phyloP scores from a whole-genome alignment of 2,797 vertebrate genomes.

The Amniataba percoides region DNA sequence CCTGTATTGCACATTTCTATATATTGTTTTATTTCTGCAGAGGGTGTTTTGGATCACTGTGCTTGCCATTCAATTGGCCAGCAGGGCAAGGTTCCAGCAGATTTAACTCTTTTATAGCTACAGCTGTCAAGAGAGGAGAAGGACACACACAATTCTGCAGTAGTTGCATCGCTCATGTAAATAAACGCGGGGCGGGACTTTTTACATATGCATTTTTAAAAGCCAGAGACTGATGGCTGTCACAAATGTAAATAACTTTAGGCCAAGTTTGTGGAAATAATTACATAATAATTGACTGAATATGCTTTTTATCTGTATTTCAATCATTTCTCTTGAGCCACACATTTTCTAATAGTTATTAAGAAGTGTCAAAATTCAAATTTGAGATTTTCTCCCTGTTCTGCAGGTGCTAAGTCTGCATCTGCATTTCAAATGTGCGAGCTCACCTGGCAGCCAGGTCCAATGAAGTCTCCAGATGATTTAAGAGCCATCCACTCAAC shows the following conservation, averaged over 20 bases:
- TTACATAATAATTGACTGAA: conserved; percentile 22
- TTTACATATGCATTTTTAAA: conserved; percentile 31
- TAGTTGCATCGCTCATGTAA: conserved; percentile 35
- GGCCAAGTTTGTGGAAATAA: conserved; percentile 14
- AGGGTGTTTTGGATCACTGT: conserved; percentile 84
- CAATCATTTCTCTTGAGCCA: background rate
- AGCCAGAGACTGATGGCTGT: conserved; percentile 11
- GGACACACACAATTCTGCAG: conserved; percentile 65
- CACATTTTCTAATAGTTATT: conserved; percentile 2
- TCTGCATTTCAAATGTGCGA: conserved; percentile 40
- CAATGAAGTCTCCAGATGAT: conserved; percentile 56
- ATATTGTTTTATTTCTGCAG: conserved; percentile 87
- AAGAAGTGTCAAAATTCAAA: background rate
- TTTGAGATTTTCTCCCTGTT: background rate
- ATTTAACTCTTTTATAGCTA: conserved; percentile 79
- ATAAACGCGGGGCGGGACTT: conserved; percentile 37
- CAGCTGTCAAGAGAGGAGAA: conserved; percentile 68
- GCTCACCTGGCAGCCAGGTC: conserved; percentile 56
- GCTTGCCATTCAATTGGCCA: conserved; percentile 77
- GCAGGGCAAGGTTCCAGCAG: conserved; percentile 76
- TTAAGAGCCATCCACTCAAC: conserved; percentile 64
- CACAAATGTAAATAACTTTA: conserved; percentile 24
- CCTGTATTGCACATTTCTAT: conserved; percentile 86
- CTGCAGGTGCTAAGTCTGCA: conserved; percentile 23
- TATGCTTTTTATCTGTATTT: conserved; percentile 10